Base-by-base conservation (phyloP, 2,113 vertebrate genomes). In the Plotosus lineatus region DNA sequence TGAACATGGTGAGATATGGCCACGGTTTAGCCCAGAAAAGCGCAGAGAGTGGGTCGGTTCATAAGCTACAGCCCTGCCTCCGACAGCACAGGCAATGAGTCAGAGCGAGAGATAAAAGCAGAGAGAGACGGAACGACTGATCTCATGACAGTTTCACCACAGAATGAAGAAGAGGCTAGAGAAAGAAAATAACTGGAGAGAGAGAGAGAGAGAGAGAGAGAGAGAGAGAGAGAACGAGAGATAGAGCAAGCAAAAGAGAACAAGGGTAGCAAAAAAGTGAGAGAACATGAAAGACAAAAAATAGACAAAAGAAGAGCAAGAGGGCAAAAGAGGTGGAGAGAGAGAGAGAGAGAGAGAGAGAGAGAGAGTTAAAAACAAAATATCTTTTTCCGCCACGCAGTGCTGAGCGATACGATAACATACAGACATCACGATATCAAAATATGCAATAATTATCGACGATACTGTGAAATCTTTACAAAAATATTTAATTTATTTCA, bases 21-120 rank as follows among this genome's bases (percentile, higher is more conserved):
- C 46, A 15, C 50, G 68, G 46, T 72, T 80, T 72, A 71, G 40
- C 63, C 66, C 19, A n/a, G 66, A 72, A 80, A 69, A 80, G 66
- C 40, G 60, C 53, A 72, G 66, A 58, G 40, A 72, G 61, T 58
- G 66, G 12, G 10, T 58, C 42, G 11, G 31, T 60, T 60, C 65
- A 79, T 21, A 48, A 79, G 48, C 63, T 55, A 55, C 23, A 69
- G 61, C 44, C 19, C 17, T 55, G 50, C 58, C 56, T 46, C 75
- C 23, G 28, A 60, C 75, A 63, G 75, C n/a, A 77, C 42, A n/a
- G 40, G 56, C 56, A 61, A 77, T 77, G 75, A 77, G 40, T 77
- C 75, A 77, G 75, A 33, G 40, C 11, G 56, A 14, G n/a, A 77
- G 75, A 77, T 63, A 77, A 63, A 77, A 77, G 75, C 14, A 63